A percentile compares a stretch with the other conserved stretches of the same genome.
These are phyloP conservation scores for Mastomys coucha DNA, from an alignment of 2,113 vertebrate species.

Conservation along the genomic window DNA sequence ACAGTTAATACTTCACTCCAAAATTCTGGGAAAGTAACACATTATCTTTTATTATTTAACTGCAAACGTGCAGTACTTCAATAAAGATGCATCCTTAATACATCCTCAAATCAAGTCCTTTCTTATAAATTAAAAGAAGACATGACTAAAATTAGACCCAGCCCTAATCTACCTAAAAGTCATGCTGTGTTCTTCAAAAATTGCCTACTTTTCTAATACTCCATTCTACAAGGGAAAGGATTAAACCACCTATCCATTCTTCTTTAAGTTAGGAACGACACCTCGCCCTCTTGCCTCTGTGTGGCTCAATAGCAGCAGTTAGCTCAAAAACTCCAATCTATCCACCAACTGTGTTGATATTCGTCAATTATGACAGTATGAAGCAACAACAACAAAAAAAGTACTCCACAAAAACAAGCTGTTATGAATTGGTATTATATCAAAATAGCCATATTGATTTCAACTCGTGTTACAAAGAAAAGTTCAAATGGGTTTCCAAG, in stretches of 20 bases:
- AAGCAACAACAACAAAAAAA: constrained; percentile 65
- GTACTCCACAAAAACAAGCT: constrained; percentile 64
- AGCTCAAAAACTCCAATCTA: constrained; percentile 66
- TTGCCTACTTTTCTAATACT: constrained; percentile 22
- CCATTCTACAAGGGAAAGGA: background rate
- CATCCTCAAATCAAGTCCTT: constrained; percentile 30
- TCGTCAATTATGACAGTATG: constrained; percentile 59
- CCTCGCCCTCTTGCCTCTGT: background rate
- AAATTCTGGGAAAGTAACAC: constrained; percentile 61
- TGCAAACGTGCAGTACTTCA: background rate
- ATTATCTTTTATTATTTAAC: constrained; percentile 25
- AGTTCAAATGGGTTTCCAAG: constrained; percentile 63
- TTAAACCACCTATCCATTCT: background rate
- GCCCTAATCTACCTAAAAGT: constrained; percentile 37
- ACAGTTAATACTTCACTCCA: constrained; percentile 70
- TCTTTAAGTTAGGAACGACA: constrained; percentile 40
- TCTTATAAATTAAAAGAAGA: constrained; percentile 56
- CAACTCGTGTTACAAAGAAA: constrained; percentile 58
- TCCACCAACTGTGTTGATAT: background rate
- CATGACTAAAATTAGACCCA: constrained; percentile 39
- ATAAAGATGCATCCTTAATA: background rate
- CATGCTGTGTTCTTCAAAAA: background rate
- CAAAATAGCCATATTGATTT: constrained; percentile 75
- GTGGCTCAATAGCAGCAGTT: background rate
- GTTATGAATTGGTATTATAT: constrained; percentile 54